Base-by-base conservation (phyloP, 2,113 vertebrate species). In the Montifringilla adamsi region DNA sequence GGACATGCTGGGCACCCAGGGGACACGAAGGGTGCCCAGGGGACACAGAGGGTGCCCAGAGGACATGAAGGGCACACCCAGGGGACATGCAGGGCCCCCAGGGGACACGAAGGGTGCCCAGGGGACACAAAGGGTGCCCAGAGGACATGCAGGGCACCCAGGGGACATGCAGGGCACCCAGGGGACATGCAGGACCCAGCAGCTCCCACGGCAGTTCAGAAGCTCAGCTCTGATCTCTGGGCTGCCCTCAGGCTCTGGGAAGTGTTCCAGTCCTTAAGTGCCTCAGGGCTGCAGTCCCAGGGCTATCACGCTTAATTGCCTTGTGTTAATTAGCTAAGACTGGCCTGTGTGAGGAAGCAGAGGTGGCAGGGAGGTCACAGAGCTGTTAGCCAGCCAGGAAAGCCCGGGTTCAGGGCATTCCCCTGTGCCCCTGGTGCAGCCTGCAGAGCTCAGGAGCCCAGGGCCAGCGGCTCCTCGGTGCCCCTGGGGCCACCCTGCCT, bases 371-470 rank as follows among this genome's bases (percentile, higher is more conserved):
- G 62, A 70, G 52, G 26, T 39, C 30, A 20, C 26, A 16, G 39
- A 70, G 37, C 68, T 66, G 1, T 41, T 87, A 5, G 9, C 15
- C n/a, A 1, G 18, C 30, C 19, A 37, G 9, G 59, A 46, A 49
- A 77, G 53, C 20, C 7, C 7, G 7, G 60, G n/a, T n/a, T n/a
- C n/a, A n/a, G n/a, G n/a, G 39, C 2, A 0, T 63, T 72, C 23
- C 2, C 33, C 41, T 30, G n/a, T 27, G n/a, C 1, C 3, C 7
- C 39, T 16, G 33, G 55, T 23, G 33, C 68, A 52, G 37, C 24
- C 64, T 31, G 21, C 46, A 47, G 80, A 43, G 68, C 44, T 4
- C 49, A n/a, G 60, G 31, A 44, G 26, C 66, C 75, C 53, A 2
- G 69, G 74, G 78, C 83, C n/a, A 6, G 47, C 67, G 17, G 44